These are phyloP conservation scores for Sylvia atricapilla DNA, from an alignment of 2,113 vertebrate genomes.

Conservation along the genomic window DNA sequence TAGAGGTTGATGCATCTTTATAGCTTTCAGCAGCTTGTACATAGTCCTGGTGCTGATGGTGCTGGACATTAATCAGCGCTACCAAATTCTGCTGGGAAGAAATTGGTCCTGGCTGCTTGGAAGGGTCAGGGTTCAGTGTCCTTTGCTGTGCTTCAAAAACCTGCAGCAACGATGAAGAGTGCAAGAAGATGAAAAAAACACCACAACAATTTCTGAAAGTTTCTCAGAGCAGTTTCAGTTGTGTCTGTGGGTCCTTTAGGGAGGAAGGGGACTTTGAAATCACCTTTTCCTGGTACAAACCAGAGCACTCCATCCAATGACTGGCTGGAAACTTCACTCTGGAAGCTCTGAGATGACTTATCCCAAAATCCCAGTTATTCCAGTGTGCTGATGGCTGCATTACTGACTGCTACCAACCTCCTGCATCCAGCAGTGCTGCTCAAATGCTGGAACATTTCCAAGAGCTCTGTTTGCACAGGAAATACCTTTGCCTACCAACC, in stretches of 20 bases:
- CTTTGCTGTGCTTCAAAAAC: constrained; percentile 66
- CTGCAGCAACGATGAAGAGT: neutral
- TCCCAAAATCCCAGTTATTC: neutral
- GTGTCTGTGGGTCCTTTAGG: neutral
- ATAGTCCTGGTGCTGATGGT: constrained; percentile 19
- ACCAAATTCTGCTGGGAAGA: constrained; percentile 63
- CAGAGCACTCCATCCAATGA: neutral
- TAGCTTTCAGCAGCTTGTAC: constrained; percentile 31
- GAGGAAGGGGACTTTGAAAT: neutral
- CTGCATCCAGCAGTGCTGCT: neutral
- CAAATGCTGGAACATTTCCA: neutral
- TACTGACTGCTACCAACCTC: neutral
- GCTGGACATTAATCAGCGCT: constrained; percentile 47
- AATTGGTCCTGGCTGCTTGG: constrained; percentile 62
- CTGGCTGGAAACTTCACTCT: neutral
- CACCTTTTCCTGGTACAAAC: neutral
- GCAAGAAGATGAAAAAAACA: neutral
- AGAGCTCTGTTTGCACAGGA: neutral
- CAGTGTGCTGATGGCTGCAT: neutral
- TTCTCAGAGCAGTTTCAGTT: neutral
- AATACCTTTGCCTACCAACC: neutral
- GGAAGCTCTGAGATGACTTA: neutral
- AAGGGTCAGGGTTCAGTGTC: constrained; percentile 29
- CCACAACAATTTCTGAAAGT: neutral
- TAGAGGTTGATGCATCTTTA: constrained; percentile 47